Evolutionary conservation across 2,888 invertebrate species (phyloP), one percentile per base, ranked within the genome.

Genomic region (Agapostemon virescens): DNA sequence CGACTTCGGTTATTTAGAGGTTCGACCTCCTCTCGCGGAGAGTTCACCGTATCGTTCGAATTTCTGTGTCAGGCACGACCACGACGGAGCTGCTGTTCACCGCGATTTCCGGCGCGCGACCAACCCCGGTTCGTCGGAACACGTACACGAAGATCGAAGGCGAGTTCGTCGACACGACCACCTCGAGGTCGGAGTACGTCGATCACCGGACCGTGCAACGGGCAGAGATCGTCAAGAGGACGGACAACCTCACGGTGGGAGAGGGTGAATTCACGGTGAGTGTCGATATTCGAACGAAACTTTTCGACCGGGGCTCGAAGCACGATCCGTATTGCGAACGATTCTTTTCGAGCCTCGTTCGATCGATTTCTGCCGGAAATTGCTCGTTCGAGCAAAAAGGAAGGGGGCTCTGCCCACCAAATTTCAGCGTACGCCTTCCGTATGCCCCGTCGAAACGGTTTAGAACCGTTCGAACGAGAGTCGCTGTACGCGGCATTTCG

Each of bases 81-180:
- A 96, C 96, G 70, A 94, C 95, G 71, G 95, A 95, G 87, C 93
- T 94, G 81, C 96, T 95, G 90, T 96, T 95, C 91, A 96, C 95
- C 84, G 95, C 95, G n/a, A 94, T 95, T 40, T 94, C 95, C 82
- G 93, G 94, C 9, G 96, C 95, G 91, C 93, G 95, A 88, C 94
- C 95, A 63, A 94, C 93, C 88, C 94, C 95, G 78, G 95, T 96
- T 68, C 93, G 96, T 86, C 94, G 96, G 73, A 96, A 96, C 88
- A 97, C 96, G 1, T 96, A 95, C 94, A 96, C 96, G 0, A 96
- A 96, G 92, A 93, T 96, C 64, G 96, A 96, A 93, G 96, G 96
- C 42, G 96, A 96, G 75, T 95, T 96, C 92, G 94, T 92, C 63
- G 95, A 95, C 61, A 95, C 96, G 87, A 96, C 96, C 6, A 96